A percentile compares a stretch with the other conserved stretches of the same genome.
phyloP scores from a whole-genome alignment of 2,888 invertebrate genomes.

The Scrobipalpa costella region DNA sequence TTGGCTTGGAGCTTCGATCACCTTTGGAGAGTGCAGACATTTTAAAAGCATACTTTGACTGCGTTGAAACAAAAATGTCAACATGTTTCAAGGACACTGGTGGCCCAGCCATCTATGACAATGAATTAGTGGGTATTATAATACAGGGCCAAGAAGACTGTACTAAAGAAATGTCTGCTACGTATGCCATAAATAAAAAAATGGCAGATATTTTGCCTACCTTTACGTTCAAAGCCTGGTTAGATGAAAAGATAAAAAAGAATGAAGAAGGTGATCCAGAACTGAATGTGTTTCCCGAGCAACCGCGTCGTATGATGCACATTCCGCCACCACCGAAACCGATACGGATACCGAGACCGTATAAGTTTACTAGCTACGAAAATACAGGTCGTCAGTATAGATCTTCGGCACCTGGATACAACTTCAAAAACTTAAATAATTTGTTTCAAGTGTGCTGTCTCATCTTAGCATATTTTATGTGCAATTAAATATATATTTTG shows the following conservation, averaged over 20 bases:
- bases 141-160: conserved; percentile 59
- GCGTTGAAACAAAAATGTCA: conserved; percentile 64
- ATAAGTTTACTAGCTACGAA: neutral
- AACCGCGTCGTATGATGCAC: conserved; percentile 40
- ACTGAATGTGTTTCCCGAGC: conserved; percentile 53
- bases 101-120: conserved; percentile 61
- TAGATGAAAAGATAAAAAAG: conserved; percentile 63
- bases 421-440: neutral
- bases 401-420: too few relatives aligned
- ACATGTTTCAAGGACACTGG: conserved; percentile 71
- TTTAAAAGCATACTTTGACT: conserved; percentile 60
- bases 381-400: too few relatives aligned
- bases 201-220: conserved; percentile 60
- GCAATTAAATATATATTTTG: neutral
- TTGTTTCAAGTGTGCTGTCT: neutral
- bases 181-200: conserved; percentile 61
- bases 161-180: conserved; percentile 58
- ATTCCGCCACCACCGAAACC: too few relatives aligned
- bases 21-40: conserved; percentile 37
- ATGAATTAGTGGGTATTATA: conserved; percentile 66
- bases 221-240: conserved; percentile 65
- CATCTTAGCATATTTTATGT: neutral
- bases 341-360: neutral
- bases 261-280: conserved; percentile 48
- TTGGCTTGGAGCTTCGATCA: conserved; percentile 60